These are phyloP conservation scores for Drosophila mimetica DNA, from an alignment of 2,888 invertebrate species.

Conservation along the genomic window DNA sequence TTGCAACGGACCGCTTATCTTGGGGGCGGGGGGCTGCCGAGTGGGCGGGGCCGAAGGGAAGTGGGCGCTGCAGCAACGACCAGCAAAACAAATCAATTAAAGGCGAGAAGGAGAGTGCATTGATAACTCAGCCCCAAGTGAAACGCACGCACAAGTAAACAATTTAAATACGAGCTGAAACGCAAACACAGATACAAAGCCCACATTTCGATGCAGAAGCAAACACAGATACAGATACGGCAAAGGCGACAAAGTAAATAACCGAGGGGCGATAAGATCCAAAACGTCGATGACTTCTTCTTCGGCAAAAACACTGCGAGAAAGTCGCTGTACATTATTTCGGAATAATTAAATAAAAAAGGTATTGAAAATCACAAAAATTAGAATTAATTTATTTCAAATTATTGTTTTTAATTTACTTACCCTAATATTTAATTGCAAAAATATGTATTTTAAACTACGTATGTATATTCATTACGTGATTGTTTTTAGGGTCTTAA, in stretches of 20 bases:
- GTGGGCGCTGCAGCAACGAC: neutral
- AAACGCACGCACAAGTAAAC: slow-evolving; percentile 25
- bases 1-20: slow-evolving; percentile 38
- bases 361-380: too few species aligned
- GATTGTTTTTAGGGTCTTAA: too few species aligned
- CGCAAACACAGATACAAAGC: slow-evolving; percentile 16
- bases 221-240: slow-evolving; percentile 3
- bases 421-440: too few species aligned
- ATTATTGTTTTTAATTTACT: too few species aligned
- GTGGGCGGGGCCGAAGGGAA: slow-evolving; percentile 12
- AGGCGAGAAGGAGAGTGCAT: slow-evolving; percentile 34
- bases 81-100: slow-evolving; percentile 74
- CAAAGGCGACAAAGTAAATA: slow-evolving; percentile 22
- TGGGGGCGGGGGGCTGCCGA: slow-evolving; percentile 6
- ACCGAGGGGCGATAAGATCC: slow-evolving; percentile 32
- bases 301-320: slow-evolving; percentile 13
- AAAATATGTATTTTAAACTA: too few species aligned
- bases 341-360: too few species aligned
- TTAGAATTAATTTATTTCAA: too few species aligned
- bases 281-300: slow-evolving; percentile 37
- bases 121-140: slow-evolving; percentile 37
- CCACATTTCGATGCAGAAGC: slow-evolving; percentile 18
- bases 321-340: neutral
- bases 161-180: slow-evolving; percentile 29
- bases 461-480: too few species aligned